Base-by-base conservation (phyloP, 2,113 vertebrate species). In the Centropus bengalensis region DNA sequence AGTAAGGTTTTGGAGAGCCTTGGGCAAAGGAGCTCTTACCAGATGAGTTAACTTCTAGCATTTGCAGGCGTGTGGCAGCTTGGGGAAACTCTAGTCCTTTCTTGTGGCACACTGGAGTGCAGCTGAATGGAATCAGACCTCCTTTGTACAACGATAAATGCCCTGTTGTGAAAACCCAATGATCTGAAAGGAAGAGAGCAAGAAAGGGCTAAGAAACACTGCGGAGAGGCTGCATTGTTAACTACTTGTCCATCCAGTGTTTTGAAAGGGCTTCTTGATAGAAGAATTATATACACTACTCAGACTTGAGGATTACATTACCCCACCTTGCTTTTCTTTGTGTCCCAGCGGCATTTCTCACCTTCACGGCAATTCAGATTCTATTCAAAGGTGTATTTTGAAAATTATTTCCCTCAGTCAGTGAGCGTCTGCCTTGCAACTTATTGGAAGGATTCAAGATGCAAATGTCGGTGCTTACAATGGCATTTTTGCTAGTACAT, bases 71-170 rank as follows among this genome's bases (percentile, higher is more conserved):
- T 47, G 47, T 36, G 58, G 26, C 54, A 93, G 24, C 26, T 54
- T 88, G 68, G 9, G 17, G 40, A 58, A 91, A 45, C 42, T 36
- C 62, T 66, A 28, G 16, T 91, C 36, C 23, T 93, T 87, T 91
- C 66, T 54, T 83, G n/a, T 63, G 45, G 42, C 42, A 9, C 7
- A 3, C 45, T 38, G 67, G n/a, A 85, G 75, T n/a, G 63, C 58
- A 88, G 75, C 68, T 86, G 88, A 95, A 85, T 90, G 63, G 82
- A 94, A 67, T 89, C 59, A 88, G 82, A 77, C n/a, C 28, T 95
- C 38, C 55, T 80, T 94, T 95, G 82, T 93, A 44, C 16, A 32
- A 58, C 0, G 0, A 0, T 45, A 85, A 94, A 67, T 77, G 40
- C 55, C 88, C 88, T 88, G 79, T 85, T 94, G 85, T 89, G 81